These are phyloP conservation scores for Orussus abietinus DNA, from an alignment of 1,140 invertebrate species.

Conservation along the genomic window DNA sequence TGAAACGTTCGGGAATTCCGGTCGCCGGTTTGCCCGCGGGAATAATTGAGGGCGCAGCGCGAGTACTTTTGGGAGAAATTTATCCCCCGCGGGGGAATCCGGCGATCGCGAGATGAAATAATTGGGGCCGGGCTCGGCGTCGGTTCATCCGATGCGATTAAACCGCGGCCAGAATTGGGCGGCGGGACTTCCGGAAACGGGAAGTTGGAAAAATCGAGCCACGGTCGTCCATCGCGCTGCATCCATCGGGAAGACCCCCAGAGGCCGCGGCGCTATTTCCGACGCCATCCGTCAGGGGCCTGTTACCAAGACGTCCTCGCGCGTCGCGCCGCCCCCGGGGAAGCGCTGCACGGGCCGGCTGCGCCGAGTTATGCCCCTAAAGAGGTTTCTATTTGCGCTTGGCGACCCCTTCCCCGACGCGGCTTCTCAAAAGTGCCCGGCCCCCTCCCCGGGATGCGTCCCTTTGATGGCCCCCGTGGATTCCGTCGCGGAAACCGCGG, in stretches of 20 bases:
- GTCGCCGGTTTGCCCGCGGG: too few species aligned
- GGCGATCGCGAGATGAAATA: too few species aligned
- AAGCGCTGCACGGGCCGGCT: constrained; percentile 46
- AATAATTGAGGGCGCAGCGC: too few species aligned
- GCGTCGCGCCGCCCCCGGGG: constrained; percentile 23
- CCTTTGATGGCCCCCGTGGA: constrained; percentile 15
- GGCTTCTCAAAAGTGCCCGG: background rate
- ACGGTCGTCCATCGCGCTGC: background rate
- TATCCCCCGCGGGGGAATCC: too few species aligned
- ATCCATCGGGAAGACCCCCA: constrained; percentile 3
- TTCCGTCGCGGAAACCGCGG: constrained; percentile 2
- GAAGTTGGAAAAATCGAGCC: too few species aligned
- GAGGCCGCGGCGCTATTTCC: constrained; percentile 54
- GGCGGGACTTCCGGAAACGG: too few species aligned
- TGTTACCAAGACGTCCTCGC: constrained; percentile 42
- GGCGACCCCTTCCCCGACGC: background rate
- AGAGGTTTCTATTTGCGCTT: constrained; percentile 49
- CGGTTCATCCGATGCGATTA: too few species aligned
- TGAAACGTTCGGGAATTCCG: too few species aligned
- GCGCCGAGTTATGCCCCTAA: constrained; percentile 47
- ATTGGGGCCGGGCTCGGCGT: too few species aligned
- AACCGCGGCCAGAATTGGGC: too few species aligned
- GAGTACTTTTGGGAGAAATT: too few species aligned
- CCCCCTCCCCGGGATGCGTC: constrained; percentile 3
- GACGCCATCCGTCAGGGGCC: constrained; percentile 50